Percentiles rank a stretch among this genome's conserved stretches.
Evolutionary conservation across 1,140 invertebrate genomes (phyloP).

Genomic region (Drosophila ohnishii): DNA sequence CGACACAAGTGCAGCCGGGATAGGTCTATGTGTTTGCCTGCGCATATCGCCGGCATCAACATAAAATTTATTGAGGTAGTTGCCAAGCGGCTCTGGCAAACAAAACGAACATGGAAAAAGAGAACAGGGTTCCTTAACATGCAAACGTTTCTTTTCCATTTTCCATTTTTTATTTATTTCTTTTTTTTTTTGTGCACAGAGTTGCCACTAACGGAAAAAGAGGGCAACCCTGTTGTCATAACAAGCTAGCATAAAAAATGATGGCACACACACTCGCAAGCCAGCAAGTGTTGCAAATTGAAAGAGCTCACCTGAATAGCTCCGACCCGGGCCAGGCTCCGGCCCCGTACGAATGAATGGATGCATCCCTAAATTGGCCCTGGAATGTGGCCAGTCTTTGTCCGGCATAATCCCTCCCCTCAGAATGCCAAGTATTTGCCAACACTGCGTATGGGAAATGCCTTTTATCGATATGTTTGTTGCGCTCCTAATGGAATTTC

Average conservation of each 20-base stretch:
- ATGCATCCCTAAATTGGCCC: constrained; percentile 2
- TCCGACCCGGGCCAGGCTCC: not conserved
- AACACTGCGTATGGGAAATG: constrained; percentile 31
- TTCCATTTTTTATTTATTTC: constrained; percentile 1
- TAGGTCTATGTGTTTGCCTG: constrained; percentile 30
- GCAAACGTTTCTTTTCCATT: constrained; percentile 40
- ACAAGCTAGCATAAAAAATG: constrained; percentile 68
- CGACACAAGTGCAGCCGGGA: constrained; percentile 48
- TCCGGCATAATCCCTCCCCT: not conserved
- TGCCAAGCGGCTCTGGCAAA: constrained; percentile 51
- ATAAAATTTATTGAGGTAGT: constrained; percentile 79
- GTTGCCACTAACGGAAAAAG: constrained; percentile 32
- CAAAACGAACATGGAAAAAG: constrained; percentile 33
- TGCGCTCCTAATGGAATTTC: constrained; percentile 27
- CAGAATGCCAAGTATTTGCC: constrained; percentile 1
- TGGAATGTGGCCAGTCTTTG: constrained; percentile 18
- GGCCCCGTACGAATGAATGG: too few species aligned
- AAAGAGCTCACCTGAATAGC: constrained; percentile 30
- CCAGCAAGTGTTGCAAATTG: constrained; percentile 40
- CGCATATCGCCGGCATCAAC: constrained; percentile 65
- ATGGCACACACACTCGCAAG: constrained; percentile 17
- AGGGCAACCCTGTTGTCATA: constrained; percentile 57
- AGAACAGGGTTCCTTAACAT: constrained; percentile 40
- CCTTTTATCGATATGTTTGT: constrained; percentile 23
- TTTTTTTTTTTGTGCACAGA: constrained; percentile 17